phyloP scores from a whole-genome alignment of 2,113 vertebrate genomes.

The Halcyon malimbica region DNA sequence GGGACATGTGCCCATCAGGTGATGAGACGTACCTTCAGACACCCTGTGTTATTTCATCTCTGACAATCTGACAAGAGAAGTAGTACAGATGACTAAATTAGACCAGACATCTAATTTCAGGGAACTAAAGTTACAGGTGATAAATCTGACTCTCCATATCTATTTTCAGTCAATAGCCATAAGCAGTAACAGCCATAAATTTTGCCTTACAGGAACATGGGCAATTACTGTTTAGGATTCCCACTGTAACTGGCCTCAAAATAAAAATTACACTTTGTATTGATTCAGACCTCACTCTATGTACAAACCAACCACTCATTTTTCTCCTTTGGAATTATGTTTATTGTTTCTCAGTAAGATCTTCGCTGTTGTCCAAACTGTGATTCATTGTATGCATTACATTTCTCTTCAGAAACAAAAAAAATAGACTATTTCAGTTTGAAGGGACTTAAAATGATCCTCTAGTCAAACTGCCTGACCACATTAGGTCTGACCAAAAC shows the following conservation, averaged over 20 bases:
- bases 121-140: not conserved
- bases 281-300: not conserved
- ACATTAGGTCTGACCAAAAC: not conserved
- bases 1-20: not conserved
- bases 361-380: not conserved
- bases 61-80: not conserved
- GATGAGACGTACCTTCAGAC: not conserved
- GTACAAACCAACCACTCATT: not conserved
- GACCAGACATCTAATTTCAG: not conserved
- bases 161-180: not conserved
- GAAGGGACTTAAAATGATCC: not conserved
- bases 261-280: not conserved
- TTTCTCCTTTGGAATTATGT: not conserved
- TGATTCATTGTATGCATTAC: not conserved
- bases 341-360: not conserved
- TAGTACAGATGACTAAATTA: not conserved
- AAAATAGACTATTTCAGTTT: not conserved
- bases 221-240: not conserved
- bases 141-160: not conserved
- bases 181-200: not conserved
- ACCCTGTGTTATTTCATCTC: not conserved
- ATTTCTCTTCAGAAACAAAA: not conserved
- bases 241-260: not conserved
- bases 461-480: not conserved
- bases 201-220: not conserved